Percentiles rank a stretch among this genome's conserved stretches.
Evolutionary conservation across 2,888 invertebrate genomes (phyloP).

Genomic region (Brachypterus glaber): DNA sequence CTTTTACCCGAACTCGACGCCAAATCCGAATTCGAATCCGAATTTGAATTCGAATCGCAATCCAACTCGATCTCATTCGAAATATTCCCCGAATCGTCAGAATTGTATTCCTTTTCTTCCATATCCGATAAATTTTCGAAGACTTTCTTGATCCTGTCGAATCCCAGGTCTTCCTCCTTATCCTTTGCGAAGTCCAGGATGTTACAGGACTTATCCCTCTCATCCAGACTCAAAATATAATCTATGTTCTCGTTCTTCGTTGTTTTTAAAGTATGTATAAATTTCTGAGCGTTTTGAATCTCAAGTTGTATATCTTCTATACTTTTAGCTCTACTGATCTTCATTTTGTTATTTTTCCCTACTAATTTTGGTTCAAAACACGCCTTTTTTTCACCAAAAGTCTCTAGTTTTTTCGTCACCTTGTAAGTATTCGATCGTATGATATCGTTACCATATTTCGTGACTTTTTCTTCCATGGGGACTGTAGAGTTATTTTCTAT

Average conservation of each 20-base stretch:
- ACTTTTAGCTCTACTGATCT: slow-evolving; percentile 12
- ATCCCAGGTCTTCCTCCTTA: slow-evolving; percentile 6
- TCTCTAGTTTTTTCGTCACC: too few species aligned
- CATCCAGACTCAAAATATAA: slow-evolving; percentile 19
- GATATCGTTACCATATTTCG: too few species aligned
- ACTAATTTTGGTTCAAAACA: slow-evolving; percentile 24
- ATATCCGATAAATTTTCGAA: slow-evolving; percentile 3
- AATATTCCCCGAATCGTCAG: slow-evolving; percentile 73
- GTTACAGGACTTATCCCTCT: slow-evolving; percentile 15
- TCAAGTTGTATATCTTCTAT: slow-evolving; percentile 21
- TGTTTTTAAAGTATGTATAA: slow-evolving; percentile 22
- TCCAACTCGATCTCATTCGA: slow-evolving; percentile 58
- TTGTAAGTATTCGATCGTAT: too few species aligned
- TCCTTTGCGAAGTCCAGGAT: slow-evolving; percentile 11
- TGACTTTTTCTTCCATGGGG: too few species aligned
- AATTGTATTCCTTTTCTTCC: slow-evolving; percentile 46
- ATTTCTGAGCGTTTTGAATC: slow-evolving; percentile 23
- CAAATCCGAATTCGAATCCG: slow-evolving; percentile 22
- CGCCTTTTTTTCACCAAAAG: slow-evolving; percentile 23
- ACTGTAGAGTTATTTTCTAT: too few species aligned
- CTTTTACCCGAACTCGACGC: slow-evolving; percentile 19
- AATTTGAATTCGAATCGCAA: slow-evolving; percentile 21
- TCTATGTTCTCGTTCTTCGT: slow-evolving; percentile 15
- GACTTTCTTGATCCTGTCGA: slow-evolving; percentile 15
- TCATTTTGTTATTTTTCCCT: slow-evolving; percentile 16